A percentile compares a stretch with the other conserved stretches of the same genome.
phyloP scores from a whole-genome alignment of 2,888 invertebrate genomes.

The Melolontha melolontha region DNA sequence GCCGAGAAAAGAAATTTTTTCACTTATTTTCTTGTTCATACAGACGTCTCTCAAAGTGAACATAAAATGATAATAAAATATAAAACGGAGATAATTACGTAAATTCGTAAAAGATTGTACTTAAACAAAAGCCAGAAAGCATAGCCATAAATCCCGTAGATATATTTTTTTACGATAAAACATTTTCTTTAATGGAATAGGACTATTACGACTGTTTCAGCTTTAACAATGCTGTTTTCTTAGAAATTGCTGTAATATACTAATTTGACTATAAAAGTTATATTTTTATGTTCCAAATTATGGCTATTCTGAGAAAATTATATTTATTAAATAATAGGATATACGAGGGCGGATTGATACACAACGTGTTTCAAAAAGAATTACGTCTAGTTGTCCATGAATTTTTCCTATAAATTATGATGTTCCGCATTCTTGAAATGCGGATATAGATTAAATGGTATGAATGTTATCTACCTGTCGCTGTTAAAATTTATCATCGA shows the following conservation, averaged over 20 bases:
- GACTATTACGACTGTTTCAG: not conserved
- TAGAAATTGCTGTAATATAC: slow-evolving; percentile 12
- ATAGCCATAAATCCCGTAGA: not conserved
- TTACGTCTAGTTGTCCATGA: too few relatives aligned
- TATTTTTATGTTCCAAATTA: not conserved
- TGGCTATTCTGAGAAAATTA: too few relatives aligned
- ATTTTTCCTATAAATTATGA: too few relatives aligned
- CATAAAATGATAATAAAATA: slow-evolving; percentile 24
- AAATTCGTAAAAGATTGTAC: slow-evolving; percentile 3
- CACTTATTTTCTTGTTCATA: slow-evolving; percentile 11
- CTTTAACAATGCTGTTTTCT: slow-evolving; percentile 9
- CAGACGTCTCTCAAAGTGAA: slow-evolving; percentile 22
- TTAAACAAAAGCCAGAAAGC: slow-evolving; percentile 4
- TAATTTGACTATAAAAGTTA: not conserved
- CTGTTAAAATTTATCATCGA: too few relatives aligned
- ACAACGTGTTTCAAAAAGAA: too few relatives aligned
- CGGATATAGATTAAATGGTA: too few relatives aligned
- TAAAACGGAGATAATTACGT: slow-evolving; percentile 21
- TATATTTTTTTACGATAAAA: not conserved
- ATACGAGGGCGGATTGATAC: too few relatives aligned
- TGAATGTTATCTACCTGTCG: too few relatives aligned
- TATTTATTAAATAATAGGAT: too few relatives aligned
- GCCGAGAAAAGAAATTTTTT: slow-evolving; percentile 10
- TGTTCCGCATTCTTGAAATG: too few relatives aligned
- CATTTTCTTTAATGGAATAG: slow-evolving; percentile 9